Percentiles rank a stretch among this genome's conserved stretches.
Evolutionary conservation across 1,140 invertebrate genomes (phyloP).

Genomic region (Penaeus vannamei): DNA sequence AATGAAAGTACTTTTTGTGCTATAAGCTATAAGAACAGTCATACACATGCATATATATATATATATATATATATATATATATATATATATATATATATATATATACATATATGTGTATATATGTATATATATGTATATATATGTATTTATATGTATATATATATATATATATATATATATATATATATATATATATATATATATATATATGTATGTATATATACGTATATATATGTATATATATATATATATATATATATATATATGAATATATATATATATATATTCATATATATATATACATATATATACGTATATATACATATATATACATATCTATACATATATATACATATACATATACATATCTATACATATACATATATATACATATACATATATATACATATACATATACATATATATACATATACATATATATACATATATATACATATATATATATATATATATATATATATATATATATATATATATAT

Average conservation of each 20-base stretch:
- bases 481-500: too few species aligned
- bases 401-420: too few species aligned
- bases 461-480: too few species aligned
- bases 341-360: too few species aligned
- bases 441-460: too few species aligned
- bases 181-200: neutral
- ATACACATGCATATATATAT: too few species aligned
- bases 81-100: too few species aligned
- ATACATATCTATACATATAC: neutral
- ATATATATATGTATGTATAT: neutral
- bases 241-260: conserved; percentile 7
- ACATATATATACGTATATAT: neutral
- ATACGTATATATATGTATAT: neutral
- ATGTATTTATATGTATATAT: neutral
- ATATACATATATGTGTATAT: neutral
- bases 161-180: neutral
- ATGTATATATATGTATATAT: neutral
- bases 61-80: too few species aligned
- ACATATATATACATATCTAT: neutral
- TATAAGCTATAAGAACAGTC: too few species aligned
- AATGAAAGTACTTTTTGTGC: too few species aligned
- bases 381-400: neutral
- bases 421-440: neutral
- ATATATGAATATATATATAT: conserved; percentile 13
- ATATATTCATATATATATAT: too few species aligned